Conservation (phyloP, 1,140 invertebrate genomes). For the Cylas formicarius region DNA sequence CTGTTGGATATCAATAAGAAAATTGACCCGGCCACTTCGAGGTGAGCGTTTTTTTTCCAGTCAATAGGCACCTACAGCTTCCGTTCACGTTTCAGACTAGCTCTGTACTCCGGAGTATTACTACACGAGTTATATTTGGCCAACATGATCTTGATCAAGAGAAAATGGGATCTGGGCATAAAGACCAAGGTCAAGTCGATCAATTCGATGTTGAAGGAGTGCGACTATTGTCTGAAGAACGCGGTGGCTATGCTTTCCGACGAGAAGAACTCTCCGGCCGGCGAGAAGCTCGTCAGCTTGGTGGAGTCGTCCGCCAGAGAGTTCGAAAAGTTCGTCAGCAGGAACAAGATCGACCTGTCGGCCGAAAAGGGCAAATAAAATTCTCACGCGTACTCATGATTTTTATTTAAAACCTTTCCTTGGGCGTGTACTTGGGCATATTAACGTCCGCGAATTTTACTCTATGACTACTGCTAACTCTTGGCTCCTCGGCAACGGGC, state of each 20-base stretch:
- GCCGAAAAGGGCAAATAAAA: background rate
- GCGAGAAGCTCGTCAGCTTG: constrained; percentile 43
- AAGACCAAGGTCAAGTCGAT: constrained; percentile 36
- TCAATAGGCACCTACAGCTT: background rate
- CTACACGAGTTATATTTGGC: constrained; percentile 60
- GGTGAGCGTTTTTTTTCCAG: constrained; percentile 21
- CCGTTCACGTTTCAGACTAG: constrained; percentile 48
- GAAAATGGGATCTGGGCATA: constrained; percentile 44
- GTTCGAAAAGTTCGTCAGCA: constrained; percentile 34
- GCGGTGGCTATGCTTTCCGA: constrained; percentile 44
- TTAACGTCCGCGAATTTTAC: no score
- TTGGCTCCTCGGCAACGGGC: no score
- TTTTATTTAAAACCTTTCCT: no score
- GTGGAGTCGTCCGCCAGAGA: constrained; percentile 38
- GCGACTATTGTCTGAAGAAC: constrained; percentile 39
- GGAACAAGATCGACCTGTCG: constrained; percentile 34
- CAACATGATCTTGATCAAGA: constrained; percentile 47
- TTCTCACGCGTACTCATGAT: no score
- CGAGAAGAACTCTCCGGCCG: constrained; percentile 47
- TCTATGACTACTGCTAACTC: no score
- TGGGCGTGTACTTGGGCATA: no score
- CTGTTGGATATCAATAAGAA: constrained; percentile 54
- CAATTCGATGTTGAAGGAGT: constrained; percentile 40
- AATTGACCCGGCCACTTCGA: constrained; percentile 60
- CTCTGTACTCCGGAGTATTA: constrained; percentile 64